Base-by-base conservation (phyloP, 2,888 invertebrate species). In the Drosophila meridiana region DNA sequence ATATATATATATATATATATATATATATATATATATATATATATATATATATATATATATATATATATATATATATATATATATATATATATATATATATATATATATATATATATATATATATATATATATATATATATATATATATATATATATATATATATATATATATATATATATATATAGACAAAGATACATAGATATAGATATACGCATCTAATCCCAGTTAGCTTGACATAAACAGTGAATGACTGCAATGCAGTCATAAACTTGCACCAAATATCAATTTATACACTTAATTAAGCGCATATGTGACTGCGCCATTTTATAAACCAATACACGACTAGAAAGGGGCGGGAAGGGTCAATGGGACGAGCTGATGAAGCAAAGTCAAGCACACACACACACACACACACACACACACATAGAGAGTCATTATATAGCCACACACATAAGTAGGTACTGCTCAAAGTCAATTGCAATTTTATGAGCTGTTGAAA, bases 251-350 rank as follows among this genome's bases (percentile, higher is more conserved):
- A 77, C 85, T 86, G 85, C 85, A 86, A 75, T 86, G 85, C 83
- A 87, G 83, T 87, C 87, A 84, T 83, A 83, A 83, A 87, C 74
- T 75, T 75, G 82, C 77, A 85, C 72, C 90, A 89, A 86, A 86
- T 86, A 87, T 86, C 90, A 86, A 86, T 86, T 86, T 89, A 87
- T 84, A 77, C 88, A 89, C 77, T 89, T 86, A 86, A 86, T 86
- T 89, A 89, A 86, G 88, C 85, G 77, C 82, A 82, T 75, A 83
- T 89, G 90, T 89, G 90, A 87, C 90, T 86, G 85, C 90, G 80
- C 71, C 87, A 89, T 82, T 85, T 77, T 74, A 64, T 58, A 68
- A 80, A 42, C 61, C 38, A 58, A 36, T 56, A 56, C 30, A 20
- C n/a, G 40, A 32, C 5, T 14, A 3, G 30, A 28, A 50, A 32